Conservation (phyloP, 2,888 invertebrate genomes). For the Drepana falcataria region DNA sequence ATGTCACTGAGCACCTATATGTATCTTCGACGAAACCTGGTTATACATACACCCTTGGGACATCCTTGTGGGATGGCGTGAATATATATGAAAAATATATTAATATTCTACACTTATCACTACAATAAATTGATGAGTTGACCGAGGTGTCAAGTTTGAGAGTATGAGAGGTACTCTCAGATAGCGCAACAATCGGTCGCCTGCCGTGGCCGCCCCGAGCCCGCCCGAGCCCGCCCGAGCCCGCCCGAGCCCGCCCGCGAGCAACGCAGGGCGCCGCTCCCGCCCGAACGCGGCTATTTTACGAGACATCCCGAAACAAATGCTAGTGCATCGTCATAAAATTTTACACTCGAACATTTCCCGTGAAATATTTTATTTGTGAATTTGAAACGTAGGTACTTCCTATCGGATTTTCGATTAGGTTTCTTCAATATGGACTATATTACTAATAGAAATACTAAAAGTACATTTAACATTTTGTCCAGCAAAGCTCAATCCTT, state of each 20-base stretch:
- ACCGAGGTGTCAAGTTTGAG: background rate
- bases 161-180: background rate
- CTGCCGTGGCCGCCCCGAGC: background rate
- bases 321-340: conserved; percentile 1
- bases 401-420: background rate
- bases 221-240: background rate
- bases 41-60: no score
- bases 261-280: no score
- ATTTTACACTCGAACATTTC: background rate
- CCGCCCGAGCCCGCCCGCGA: background rate
- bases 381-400: background rate
- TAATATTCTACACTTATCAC: no score
- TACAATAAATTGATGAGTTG: no score
- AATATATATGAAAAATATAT: no score
- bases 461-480: no score
- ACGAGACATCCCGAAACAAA: conserved; percentile 1
- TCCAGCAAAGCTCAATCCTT: no score
- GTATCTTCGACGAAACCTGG: no score
- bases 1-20: no score
- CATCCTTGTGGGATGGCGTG: no score
- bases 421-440: background rate
- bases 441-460: background rate
- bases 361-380: background rate
- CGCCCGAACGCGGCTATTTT: background rate
- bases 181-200: background rate